A percentile compares a stretch with the other conserved stretches of the same genome.
Conservation (phyloP, 2,888 invertebrate species). For the Eilema griseolum region DNA sequence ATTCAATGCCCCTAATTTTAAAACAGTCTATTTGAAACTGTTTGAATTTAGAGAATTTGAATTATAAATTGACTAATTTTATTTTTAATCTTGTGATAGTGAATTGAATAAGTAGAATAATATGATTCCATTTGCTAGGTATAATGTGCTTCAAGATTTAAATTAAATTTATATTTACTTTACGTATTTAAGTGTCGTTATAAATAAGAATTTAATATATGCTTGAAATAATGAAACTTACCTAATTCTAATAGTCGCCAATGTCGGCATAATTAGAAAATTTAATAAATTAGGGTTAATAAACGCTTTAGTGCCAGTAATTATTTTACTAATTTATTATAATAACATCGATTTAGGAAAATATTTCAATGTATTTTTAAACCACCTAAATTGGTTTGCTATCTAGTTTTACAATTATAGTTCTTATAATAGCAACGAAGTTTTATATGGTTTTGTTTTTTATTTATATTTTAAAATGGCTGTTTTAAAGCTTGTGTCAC, state of each 20-base stretch:
- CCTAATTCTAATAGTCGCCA: neutral
- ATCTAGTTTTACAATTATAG: neutral
- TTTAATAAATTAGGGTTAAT: neutral
- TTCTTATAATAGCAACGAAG: neutral
- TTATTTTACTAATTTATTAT: slow-evolving; percentile 10
- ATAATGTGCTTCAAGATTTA: neutral
- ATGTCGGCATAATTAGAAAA: neutral
- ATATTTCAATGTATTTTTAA: neutral
- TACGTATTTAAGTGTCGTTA: too few relatives aligned
- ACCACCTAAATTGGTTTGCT: neutral
- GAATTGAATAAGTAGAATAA: neutral
- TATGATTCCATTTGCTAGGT: too few relatives aligned
- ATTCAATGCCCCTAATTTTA: neutral
- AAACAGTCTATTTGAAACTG: neutral
- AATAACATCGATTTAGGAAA: neutral
- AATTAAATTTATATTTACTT: neutral
- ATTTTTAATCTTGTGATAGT: neutral
- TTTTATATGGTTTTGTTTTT: neutral
- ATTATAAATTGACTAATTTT: neutral
- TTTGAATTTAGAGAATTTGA: neutral
- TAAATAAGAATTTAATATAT: too few relatives aligned
- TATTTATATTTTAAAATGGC: slow-evolving; percentile 1
- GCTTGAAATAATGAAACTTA: neutral
- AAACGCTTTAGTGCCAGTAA: slow-evolving; percentile 21
- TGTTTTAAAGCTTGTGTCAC: neutral